These are phyloP conservation scores for Pristionchus maxplancki DNA, from an alignment of 2,888 invertebrate genomes.

Conservation along the genomic window DNA sequence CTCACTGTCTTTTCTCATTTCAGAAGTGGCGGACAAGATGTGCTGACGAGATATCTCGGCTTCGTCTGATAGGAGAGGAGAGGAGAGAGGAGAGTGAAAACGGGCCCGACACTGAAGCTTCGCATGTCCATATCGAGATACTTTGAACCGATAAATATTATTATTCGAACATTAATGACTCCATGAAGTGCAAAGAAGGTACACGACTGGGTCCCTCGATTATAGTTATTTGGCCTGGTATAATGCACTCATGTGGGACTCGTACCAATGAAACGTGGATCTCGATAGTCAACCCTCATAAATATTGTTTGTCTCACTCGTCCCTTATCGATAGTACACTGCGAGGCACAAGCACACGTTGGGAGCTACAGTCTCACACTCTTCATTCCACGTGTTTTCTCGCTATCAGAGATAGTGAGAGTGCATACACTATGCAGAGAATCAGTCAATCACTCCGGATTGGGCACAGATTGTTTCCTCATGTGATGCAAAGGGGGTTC, in stretches of 20 bases:
- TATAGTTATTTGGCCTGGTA: too few species aligned
- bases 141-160: not conserved
- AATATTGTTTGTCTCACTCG: not conserved
- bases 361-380: not conserved
- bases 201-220: too few species aligned
- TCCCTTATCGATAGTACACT: not conserved
- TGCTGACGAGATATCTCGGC: constrained; percentile 60
- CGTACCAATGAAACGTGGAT: not conserved
- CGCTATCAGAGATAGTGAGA: not conserved
- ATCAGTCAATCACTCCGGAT: not conserved
- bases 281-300: not conserved
- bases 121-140: not conserved
- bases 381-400: too few species aligned
- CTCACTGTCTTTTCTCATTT: constrained; percentile 47
- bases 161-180: not conserved
- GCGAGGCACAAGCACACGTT: constrained; percentile 4
- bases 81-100: not conserved
- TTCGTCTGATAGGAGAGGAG: constrained; percentile 23
- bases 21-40: constrained; percentile 60
- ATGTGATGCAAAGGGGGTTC: not conserved
- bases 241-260: too few species aligned
- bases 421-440: not conserved
- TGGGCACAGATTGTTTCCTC: not conserved
- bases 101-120: constrained; percentile 8
- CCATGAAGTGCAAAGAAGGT: too few species aligned